Evolutionary conservation across 2,113 vertebrate species (phyloP).

Genomic region (Scomber scombrus): DNA sequence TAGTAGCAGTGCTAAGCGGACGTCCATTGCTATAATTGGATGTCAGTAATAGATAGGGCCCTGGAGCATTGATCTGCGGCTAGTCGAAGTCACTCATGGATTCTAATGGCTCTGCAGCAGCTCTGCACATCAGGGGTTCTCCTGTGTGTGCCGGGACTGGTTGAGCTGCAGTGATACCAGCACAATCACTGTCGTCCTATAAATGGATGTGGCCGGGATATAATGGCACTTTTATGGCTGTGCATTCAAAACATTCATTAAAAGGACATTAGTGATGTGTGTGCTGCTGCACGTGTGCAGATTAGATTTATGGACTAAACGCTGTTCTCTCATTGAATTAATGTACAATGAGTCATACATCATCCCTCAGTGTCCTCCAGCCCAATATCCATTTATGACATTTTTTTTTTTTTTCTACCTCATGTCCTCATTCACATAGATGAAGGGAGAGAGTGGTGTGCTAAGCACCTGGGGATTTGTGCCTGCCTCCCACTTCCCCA

Average conservation of each 20-base stretch:
- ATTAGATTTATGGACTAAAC: slow-evolving; percentile 69
- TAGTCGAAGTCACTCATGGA: slow-evolving; percentile 64
- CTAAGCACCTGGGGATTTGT: slow-evolving; percentile 78
- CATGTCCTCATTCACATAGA: slow-evolving; percentile 55
- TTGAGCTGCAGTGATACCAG: slow-evolving; percentile 31
- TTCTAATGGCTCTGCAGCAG: slow-evolving; percentile 65
- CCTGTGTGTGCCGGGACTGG: not conserved
- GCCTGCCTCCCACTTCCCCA: slow-evolving; percentile 40
- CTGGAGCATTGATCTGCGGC: slow-evolving; percentile 72
- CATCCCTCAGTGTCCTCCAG: slow-evolving; percentile 56
- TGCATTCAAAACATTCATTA: slow-evolving; percentile 76
- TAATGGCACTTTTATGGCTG: slow-evolving; percentile 70
- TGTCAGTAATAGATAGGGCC: slow-evolving; percentile 77
- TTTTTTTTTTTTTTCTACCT: slow-evolving; percentile 38
- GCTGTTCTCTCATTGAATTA: slow-evolving; percentile 67
- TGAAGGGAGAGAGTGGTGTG: slow-evolving; percentile 41
- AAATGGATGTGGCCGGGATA: slow-evolving; percentile 46
- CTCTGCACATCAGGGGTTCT: slow-evolving; percentile 30
- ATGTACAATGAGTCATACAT: slow-evolving; percentile 64
- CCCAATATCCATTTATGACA: slow-evolving; percentile 63
- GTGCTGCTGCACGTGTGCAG: slow-evolving; percentile 40
- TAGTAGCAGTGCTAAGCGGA: slow-evolving; percentile 67
- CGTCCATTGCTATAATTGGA: slow-evolving; percentile 76
- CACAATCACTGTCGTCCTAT: slow-evolving; percentile 7
- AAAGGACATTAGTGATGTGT: slow-evolving; percentile 66